Evolutionary conservation across 1,140 invertebrate species (phyloP).

Genomic region (Diploscapter pachys): DNA sequence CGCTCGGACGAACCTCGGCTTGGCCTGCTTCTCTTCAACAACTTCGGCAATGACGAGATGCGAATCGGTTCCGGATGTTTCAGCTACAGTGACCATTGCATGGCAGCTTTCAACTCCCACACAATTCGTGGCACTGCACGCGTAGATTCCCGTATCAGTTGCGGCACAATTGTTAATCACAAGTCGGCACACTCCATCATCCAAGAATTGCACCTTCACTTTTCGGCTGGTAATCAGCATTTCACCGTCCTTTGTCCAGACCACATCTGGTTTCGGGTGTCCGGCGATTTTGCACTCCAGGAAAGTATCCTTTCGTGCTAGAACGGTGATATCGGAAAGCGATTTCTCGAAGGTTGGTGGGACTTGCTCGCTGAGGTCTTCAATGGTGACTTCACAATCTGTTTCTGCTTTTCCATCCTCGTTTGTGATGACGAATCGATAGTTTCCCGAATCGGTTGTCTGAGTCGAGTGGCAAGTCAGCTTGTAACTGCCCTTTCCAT

Average conservation of each 20-base stretch:
- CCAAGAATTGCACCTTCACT: conserved; percentile 34
- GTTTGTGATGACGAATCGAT: conserved; percentile 32
- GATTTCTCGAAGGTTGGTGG: conserved; percentile 9
- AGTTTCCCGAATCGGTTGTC: conserved; percentile 16
- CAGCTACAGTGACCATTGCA: conserved; percentile 43
- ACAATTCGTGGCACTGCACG: conserved; percentile 36
- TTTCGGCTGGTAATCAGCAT: conserved; percentile 33
- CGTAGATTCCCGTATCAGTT: conserved; percentile 37
- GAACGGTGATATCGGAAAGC: background rate
- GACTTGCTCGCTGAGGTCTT: conserved; percentile 12
- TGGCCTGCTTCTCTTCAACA: conserved; percentile 26
- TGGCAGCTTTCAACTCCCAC: conserved; percentile 39
- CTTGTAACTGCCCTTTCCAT: conserved; percentile 22
- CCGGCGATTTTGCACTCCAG: conserved; percentile 30
- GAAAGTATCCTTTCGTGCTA: background rate
- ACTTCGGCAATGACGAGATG: conserved; percentile 43
- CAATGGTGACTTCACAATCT: conserved; percentile 14
- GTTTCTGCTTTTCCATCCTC: conserved; percentile 25
- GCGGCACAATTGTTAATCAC: conserved; percentile 21
- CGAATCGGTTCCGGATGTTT: conserved; percentile 37
- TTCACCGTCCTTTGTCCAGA: conserved; percentile 40
- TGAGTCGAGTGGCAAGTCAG: conserved; percentile 20
- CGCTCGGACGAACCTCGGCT: conserved; percentile 36
- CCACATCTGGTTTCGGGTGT: conserved; percentile 17
- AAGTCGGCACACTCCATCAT: conserved; percentile 36